Evolutionary conservation across 2,113 vertebrate genomes (phyloP).

Genomic region (Myotis yumanensis): DNA sequence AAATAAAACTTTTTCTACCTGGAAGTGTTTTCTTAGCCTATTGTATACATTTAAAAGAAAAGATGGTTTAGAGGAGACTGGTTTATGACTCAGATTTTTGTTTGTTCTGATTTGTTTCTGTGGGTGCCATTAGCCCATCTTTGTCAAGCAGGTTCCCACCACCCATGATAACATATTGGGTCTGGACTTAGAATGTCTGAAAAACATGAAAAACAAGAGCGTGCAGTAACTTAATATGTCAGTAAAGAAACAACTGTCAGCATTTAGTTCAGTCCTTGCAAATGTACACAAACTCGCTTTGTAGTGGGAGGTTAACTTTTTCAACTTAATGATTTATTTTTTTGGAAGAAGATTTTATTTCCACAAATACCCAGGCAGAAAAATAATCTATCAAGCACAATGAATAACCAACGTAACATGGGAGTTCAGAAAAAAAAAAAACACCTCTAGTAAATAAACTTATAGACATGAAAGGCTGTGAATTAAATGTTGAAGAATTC

Average conservation of each 20-base stretch:
- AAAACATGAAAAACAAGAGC: neutral
- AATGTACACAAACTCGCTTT: neutral
- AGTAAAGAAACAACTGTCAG: neutral
- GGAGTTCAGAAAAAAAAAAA: neutral
- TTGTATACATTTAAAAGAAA: neutral
- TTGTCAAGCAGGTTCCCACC: too few species aligned
- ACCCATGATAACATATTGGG: neutral
- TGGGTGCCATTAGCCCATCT: neutral
- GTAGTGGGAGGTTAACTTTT: neutral
- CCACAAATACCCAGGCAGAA: neutral
- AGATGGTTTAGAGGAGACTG: neutral
- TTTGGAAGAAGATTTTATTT: neutral
- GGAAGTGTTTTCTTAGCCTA: neutral
- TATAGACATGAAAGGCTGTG: neutral
- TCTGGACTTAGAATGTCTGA: neutral
- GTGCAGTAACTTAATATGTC: accelerated
- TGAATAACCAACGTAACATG: neutral
- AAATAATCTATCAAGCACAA: neutral
- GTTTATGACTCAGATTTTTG: neutral
- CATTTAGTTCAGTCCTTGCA: neutral
- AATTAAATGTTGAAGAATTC: neutral
- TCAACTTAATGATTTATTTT: neutral
- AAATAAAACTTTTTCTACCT: too few species aligned
- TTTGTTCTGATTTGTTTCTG: neutral
- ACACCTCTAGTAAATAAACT: neutral